Evolutionary conservation across 2,888 invertebrate genomes (phyloP).

Genomic region (Sisyra nigra): DNA sequence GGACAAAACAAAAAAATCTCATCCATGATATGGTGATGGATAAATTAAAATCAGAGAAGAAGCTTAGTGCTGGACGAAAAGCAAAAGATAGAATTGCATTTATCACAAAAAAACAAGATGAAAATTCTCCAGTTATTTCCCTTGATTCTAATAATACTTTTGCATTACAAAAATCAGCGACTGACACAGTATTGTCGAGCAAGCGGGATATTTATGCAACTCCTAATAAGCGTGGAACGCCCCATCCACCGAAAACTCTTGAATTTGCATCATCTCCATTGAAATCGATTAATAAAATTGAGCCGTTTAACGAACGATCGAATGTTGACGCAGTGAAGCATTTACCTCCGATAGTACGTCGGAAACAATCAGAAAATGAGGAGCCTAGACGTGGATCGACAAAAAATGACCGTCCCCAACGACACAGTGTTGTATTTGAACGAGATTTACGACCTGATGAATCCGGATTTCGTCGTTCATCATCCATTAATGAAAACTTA

Average conservation of each 20-base stretch:
- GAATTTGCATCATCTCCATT: not conserved
- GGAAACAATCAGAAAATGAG: not conserved
- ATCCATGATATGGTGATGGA: constrained; percentile 73
- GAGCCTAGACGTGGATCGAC: not conserved
- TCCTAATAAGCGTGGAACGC: not conserved
- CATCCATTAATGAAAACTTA: constrained; percentile 8
- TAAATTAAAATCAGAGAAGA: constrained; percentile 52
- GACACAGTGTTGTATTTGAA: constrained; percentile 13
- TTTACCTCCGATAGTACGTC: not conserved
- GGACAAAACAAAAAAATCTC: constrained; percentile 68
- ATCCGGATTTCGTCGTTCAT: constrained; percentile 20
- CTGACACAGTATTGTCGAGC: not conserved
- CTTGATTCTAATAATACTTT: not conserved
- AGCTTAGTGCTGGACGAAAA: constrained; percentile 36
- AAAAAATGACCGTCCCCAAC: not conserved
- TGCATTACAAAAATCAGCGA: constrained; percentile 6
- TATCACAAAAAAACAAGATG: not conserved
- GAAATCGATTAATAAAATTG: not conserved
- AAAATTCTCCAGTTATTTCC: not conserved
- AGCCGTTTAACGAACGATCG: not conserved
- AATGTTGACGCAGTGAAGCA: not conserved
- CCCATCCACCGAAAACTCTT: not conserved
- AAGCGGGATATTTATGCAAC: not conserved
- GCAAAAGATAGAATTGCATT: not conserved
- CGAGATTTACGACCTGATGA: constrained; percentile 22